These are phyloP conservation scores for Cyphomyrmex costatus DNA, from an alignment of 1,140 invertebrate genomes.

Conservation along the genomic window DNA sequence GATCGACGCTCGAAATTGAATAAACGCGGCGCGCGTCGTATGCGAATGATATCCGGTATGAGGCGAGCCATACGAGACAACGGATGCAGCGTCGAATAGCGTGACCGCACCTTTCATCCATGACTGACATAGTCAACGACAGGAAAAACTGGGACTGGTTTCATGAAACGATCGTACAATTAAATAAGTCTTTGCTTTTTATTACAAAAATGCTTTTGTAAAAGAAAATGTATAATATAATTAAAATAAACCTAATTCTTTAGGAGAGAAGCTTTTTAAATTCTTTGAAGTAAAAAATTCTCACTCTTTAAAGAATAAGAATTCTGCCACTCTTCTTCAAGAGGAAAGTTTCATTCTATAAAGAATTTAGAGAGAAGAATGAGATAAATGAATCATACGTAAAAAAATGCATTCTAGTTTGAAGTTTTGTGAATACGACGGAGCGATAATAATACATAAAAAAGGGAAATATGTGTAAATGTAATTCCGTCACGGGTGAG, in stretches of 20 bases:
- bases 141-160: neutral
- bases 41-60: constrained; percentile 8
- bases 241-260: too few relatives aligned
- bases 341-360: too few relatives aligned
- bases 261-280: neutral
- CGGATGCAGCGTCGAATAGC: neutral
- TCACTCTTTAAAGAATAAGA: too few relatives aligned
- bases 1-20: neutral
- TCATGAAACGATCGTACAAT: neutral
- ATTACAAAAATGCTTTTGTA: neutral
- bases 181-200: neutral
- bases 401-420: neutral
- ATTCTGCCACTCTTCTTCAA: too few relatives aligned
- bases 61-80: neutral
- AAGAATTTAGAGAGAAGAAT: neutral
- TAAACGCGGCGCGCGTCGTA: neutral
- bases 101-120: neutral
- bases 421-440: neutral
- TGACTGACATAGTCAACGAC: neutral
- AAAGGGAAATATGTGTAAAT: neutral
- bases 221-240: neutral
- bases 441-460: too few relatives aligned
- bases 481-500: neutral
- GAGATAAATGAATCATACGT: neutral
- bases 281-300: too few relatives aligned